Conservation (phyloP, 35 echinoderm and acorn worm genomes). For the Heliocidaris erythrogramma region DNA sequence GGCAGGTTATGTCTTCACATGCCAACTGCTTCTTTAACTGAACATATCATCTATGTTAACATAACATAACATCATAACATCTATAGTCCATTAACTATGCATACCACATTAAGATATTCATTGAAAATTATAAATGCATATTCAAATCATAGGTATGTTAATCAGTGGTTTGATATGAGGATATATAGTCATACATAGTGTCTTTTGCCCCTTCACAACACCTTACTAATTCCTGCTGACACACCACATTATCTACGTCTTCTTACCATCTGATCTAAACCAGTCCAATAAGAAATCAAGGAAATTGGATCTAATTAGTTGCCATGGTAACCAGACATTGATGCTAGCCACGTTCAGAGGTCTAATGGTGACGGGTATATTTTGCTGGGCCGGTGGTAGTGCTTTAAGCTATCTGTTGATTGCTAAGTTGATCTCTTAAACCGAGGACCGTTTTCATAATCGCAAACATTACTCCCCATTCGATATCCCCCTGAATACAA, state of each 20-base stretch:
- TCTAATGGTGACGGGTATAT: background rate
- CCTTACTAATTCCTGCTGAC: background rate
- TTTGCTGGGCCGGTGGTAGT: background rate
- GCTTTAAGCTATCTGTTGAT: background rate
- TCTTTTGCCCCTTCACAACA: background rate
- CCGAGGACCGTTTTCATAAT: background rate
- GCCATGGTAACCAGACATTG: constrained; percentile 28
- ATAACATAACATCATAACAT: no score
- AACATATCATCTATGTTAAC: no score
- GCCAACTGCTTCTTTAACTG: no score
- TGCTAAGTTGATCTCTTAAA: background rate
- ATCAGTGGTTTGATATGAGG: background rate
- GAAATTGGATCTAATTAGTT: constrained; percentile 34
- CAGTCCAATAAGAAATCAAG: background rate
- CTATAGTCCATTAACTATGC: no score
- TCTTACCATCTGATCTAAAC: background rate
- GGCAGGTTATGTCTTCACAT: no score
- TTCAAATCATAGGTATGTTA: no score
- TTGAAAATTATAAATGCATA: no score
- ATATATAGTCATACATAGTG: background rate
- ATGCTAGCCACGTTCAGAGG: background rate
- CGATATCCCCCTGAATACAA: background rate
- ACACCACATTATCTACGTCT: background rate
- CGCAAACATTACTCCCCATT: background rate
- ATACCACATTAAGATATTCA: no score